phyloP scores from a whole-genome alignment of 1,140 invertebrate genomes.

The Berghia stephanieae region DNA sequence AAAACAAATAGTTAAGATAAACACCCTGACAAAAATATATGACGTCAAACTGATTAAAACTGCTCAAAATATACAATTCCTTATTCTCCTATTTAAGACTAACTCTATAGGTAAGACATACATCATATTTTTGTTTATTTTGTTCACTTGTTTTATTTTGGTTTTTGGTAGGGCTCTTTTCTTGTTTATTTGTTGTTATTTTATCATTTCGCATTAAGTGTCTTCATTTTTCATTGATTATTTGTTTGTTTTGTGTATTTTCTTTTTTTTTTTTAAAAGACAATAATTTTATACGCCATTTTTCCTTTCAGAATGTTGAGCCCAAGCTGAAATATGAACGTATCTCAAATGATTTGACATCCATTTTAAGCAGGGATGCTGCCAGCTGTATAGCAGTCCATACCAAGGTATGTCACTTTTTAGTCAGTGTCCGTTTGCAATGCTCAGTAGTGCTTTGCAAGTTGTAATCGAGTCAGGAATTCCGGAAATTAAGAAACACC shows the following conservation, averaged over 20 bases:
- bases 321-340: slow-evolving; percentile 92
- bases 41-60: too few relatives aligned
- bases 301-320: slow-evolving; percentile 75
- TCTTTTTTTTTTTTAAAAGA: neutral
- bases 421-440: neutral
- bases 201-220: neutral
- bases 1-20: too few relatives aligned
- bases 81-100: too few relatives aligned
- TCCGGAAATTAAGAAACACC: too few relatives aligned
- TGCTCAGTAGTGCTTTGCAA: too few relatives aligned
- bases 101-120: too few relatives aligned
- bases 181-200: neutral
- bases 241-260: neutral
- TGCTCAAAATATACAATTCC: too few relatives aligned
- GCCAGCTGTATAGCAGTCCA: slow-evolving; percentile 92
- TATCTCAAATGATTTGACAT: slow-evolving; percentile 85
- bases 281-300: neutral
- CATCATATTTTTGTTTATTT: too few relatives aligned
- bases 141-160: neutral
- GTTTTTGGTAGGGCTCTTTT: neutral
- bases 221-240: neutral
- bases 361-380: slow-evolving; percentile 87
- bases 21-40: too few relatives aligned
- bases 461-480: too few relatives aligned
- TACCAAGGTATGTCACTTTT: slow-evolving; percentile 79